Conservation (phyloP, 2,888 invertebrate species). For the Apeira syringaria region DNA sequence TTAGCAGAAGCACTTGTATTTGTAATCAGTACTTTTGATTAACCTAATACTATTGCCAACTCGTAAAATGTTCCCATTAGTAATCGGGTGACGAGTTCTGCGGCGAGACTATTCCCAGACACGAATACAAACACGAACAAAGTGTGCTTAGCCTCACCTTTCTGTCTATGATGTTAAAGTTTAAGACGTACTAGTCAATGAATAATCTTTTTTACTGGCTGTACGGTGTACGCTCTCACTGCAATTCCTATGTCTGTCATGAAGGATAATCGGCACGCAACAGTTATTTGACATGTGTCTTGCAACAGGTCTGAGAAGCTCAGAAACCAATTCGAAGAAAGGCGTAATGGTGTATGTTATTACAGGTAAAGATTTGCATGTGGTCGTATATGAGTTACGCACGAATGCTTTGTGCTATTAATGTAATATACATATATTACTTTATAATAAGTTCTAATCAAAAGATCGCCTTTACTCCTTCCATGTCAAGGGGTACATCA, state of each 20-base stretch:
- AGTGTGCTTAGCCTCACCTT: background rate
- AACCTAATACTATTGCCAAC: constrained; percentile 25
- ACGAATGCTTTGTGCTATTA: no score
- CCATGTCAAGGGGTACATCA: no score
- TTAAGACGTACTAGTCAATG: background rate
- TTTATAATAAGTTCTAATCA: no score
- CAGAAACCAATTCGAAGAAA: constrained; percentile 13
- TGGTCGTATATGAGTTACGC: no score
- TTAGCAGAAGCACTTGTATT: constrained; percentile 3
- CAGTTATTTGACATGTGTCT: constrained; percentile 38
- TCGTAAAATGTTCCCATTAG: constrained; percentile 47
- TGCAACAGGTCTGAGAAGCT: constrained; percentile 8
- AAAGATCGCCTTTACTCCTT: no score
- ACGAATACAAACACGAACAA: constrained; percentile 10
- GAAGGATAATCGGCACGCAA: constrained; percentile 35
- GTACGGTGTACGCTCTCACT: constrained; percentile 21
- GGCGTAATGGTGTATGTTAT: constrained; percentile 8
- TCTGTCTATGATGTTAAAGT: background rate
- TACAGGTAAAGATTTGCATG: no score
- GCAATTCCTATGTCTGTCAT: constrained; percentile 47
- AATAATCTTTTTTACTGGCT: constrained; percentile 1
- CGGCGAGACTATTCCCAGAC: constrained; percentile 47
- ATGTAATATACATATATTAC: no score
- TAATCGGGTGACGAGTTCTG: constrained; percentile 36
- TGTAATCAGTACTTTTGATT: constrained; percentile 19